phyloP scores from a whole-genome alignment of 2,797 vertebrate genomes.

The Fringilla coelebs region DNA sequence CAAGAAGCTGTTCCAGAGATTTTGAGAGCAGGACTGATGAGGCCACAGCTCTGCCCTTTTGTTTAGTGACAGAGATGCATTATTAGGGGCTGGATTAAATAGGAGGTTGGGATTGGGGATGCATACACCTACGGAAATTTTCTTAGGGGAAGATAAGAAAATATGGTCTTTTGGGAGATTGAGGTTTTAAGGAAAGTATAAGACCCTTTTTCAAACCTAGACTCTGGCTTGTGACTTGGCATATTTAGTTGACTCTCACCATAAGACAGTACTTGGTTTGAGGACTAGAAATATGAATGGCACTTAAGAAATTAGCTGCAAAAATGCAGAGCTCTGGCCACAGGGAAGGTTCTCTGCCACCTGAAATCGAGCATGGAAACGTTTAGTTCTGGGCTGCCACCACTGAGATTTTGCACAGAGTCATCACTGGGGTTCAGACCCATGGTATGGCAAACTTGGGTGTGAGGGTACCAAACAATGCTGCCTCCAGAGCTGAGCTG shows the following conservation, averaged over 20 bases:
- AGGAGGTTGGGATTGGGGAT: not conserved
- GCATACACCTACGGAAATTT: not conserved
- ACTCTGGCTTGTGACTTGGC: not conserved
- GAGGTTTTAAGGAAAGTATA: not conserved
- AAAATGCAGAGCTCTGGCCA: not conserved
- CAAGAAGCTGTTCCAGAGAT: not conserved
- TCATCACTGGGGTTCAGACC: not conserved
- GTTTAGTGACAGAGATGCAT: not conserved
- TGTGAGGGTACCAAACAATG: rapidly evolving
- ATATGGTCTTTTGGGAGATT: rapidly evolving
- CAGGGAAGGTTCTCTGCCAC: not conserved
- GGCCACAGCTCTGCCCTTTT: not conserved
- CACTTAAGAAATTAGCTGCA: not conserved
- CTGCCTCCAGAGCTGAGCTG: not conserved
- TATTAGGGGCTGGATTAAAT: not conserved
- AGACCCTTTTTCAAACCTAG: not conserved
- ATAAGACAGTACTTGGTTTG: not conserved
- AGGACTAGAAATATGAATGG: not conserved
- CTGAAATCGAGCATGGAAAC: not conserved
- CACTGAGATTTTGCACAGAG: not conserved
- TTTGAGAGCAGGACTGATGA: not conserved
- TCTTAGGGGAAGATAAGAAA: not conserved
- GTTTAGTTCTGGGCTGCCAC: not conserved
- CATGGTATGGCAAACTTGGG: rapidly evolving
- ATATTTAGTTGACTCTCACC: not conserved